Conservation (phyloP, 2,888 invertebrate genomes). For the Limnephilus marmoratus region DNA sequence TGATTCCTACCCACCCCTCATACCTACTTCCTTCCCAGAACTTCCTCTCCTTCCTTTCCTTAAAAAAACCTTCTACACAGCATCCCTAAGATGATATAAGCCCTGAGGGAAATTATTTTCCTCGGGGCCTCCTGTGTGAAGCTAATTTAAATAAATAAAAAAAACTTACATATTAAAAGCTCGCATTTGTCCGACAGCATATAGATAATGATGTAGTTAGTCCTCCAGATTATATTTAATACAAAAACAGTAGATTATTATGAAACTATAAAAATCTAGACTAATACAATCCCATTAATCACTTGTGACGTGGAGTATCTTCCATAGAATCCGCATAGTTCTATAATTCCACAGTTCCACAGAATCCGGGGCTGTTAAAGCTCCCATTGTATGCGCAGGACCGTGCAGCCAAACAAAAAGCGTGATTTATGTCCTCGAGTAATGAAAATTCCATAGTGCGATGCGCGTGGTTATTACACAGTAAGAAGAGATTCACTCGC, state of each 20-base stretch:
- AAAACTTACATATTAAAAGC: too few species aligned
- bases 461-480: slow-evolving; percentile 25
- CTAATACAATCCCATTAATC: not conserved
- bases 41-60: too few species aligned
- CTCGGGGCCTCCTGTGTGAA: too few species aligned
- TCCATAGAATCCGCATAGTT: not conserved
- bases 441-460: slow-evolving; percentile 62
- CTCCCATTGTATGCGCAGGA: slow-evolving; percentile 15
- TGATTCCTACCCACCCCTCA: too few species aligned
- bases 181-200: too few species aligned
- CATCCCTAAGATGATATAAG: too few species aligned
- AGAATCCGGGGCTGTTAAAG: not conserved
- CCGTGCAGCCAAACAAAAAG: slow-evolving; percentile 61
- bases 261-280: not conserved
- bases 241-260: not conserved
- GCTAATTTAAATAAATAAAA: too few species aligned
- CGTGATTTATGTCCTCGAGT: slow-evolving; percentile 61
- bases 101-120: too few species aligned
- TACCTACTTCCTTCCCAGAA: too few species aligned
- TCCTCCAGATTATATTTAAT: not conserved
- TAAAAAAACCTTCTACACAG: too few species aligned
- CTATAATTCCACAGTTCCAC: not conserved
- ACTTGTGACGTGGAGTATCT: not conserved
- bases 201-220: not conserved
- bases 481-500: slow-evolving; percentile 1